These are phyloP conservation scores for Dendrolimus houi DNA, from an alignment of 2,888 invertebrate species.

Conservation along the genomic window DNA sequence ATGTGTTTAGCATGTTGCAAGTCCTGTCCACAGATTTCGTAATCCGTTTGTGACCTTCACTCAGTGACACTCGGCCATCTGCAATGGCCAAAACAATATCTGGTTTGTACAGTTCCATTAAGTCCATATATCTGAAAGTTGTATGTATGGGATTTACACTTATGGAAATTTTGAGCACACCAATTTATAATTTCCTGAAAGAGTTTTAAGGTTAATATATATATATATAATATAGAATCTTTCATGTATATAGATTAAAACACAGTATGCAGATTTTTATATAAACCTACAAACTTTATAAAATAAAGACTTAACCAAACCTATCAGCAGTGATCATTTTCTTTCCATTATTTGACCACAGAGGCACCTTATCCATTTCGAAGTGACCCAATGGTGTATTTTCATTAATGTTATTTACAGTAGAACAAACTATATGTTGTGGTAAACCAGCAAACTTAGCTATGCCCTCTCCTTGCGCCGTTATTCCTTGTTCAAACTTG, in stretches of 20 bases:
- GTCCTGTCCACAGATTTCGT: slow-evolving; percentile 84
- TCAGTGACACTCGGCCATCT: slow-evolving; percentile 83
- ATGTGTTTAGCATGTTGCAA: slow-evolving; percentile 79
- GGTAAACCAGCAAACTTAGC: slow-evolving; percentile 82
- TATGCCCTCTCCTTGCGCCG: slow-evolving; percentile 79
- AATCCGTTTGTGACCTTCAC: slow-evolving; percentile 82
- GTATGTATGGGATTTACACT: slow-evolving; percentile 1
- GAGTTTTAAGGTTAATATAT: too few species aligned
- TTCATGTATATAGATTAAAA: too few species aligned
- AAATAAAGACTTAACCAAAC: slow-evolving; percentile 31
- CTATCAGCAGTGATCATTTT: slow-evolving; percentile 77
- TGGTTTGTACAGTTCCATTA: slow-evolving; percentile 86
- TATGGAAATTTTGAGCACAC: neutral
- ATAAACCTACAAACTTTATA: too few species aligned
- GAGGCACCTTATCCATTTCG: slow-evolving; percentile 80
- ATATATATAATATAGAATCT: too few species aligned
- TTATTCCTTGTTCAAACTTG: slow-evolving; percentile 79
- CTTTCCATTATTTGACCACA: slow-evolving; percentile 89
- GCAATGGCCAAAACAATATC: slow-evolving; percentile 88
- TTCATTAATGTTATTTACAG: slow-evolving; percentile 83
- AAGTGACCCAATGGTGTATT: slow-evolving; percentile 82
- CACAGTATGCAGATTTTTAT: too few species aligned
- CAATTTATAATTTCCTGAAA: too few species aligned
- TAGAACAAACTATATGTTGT: slow-evolving; percentile 60
- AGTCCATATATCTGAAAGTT: slow-evolving; percentile 81